phyloP scores from a whole-genome alignment of 2,797 vertebrate species.

The Hippopotamyrus pictus region DNA sequence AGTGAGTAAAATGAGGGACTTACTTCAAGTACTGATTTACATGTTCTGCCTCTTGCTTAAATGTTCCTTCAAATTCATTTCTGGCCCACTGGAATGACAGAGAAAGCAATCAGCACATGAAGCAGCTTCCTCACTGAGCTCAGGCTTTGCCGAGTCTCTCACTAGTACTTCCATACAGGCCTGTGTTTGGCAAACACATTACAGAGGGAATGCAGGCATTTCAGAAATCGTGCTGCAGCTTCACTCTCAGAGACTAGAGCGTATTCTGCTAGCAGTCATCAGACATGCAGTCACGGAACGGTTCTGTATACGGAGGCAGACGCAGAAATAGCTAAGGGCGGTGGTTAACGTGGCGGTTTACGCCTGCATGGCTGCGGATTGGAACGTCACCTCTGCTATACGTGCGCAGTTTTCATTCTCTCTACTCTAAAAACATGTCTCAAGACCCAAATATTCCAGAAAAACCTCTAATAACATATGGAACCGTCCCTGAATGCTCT shows the following conservation, averaged over 20 bases:
- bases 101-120: not conserved
- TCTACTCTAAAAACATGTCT: not conserved
- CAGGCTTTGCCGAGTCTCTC: not conserved
- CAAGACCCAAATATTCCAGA: not conserved
- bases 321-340: not conserved
- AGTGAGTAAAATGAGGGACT: slow-evolving; percentile 43
- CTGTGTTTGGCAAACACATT: not conserved
- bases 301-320: not conserved
- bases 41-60: slow-evolving; percentile 65
- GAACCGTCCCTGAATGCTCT: not conserved
- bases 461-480: not conserved
- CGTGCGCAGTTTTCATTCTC: not conserved
- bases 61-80: slow-evolving; percentile 81
- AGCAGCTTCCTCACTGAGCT: not conserved
- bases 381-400: not conserved
- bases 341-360: not conserved
- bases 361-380: not conserved
- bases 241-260: not conserved
- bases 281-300: not conserved
- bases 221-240: not conserved
- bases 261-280: not conserved
- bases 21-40: slow-evolving; percentile 69
- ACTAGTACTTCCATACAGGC: not conserved
- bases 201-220: not conserved
- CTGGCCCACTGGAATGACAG: slow-evolving; percentile 74